These are phyloP conservation scores for Drosophila varians DNA, from an alignment of 1,140 invertebrate species.

Conservation along the genomic window DNA sequence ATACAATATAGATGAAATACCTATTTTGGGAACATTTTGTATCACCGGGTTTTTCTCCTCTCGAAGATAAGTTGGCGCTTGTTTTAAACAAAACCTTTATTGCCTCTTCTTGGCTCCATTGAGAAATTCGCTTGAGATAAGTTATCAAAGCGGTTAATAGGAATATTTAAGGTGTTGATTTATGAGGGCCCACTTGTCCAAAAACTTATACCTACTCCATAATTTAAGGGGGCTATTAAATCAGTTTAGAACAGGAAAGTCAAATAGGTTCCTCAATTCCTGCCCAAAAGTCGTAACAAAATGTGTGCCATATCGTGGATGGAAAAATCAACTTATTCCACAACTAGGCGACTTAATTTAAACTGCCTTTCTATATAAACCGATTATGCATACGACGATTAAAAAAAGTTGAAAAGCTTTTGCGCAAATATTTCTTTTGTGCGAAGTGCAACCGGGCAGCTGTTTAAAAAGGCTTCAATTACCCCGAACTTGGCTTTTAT, in stretches of 20 bases:
- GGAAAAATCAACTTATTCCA: conserved; percentile 6
- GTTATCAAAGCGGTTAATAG: conserved; percentile 7
- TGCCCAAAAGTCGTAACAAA: not conserved
- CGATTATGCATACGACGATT: not conserved
- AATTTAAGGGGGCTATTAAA: conserved; percentile 18
- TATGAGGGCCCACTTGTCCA: conserved; percentile 1
- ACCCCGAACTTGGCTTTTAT: conserved; percentile 13
- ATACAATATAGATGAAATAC: not conserved
- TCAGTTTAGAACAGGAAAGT: not conserved
- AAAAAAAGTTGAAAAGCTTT: conserved; percentile 7
- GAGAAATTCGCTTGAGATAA: conserved; percentile 24
- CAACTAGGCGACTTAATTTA: conserved; percentile 11
- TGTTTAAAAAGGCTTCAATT: conserved; percentile 48
- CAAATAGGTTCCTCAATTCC: not conserved
- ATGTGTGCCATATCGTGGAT: conserved; percentile 18
- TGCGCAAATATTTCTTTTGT: conserved; percentile 50
- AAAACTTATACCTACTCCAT: conserved; percentile 9
- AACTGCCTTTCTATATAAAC: not conserved
- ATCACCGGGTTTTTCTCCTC: not conserved
- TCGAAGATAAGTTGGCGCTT: conserved; percentile 25
- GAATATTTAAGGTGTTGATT: conserved; percentile 8
- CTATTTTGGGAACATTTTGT: not conserved
- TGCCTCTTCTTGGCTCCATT: conserved; percentile 18
- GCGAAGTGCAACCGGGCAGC: conserved; percentile 24
- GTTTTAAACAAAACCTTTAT: not conserved